A percentile compares a stretch with the other conserved stretches of the same genome.
Conservation (phyloP, 2,797 vertebrate species). For the Phataginus tetradactyla region DNA sequence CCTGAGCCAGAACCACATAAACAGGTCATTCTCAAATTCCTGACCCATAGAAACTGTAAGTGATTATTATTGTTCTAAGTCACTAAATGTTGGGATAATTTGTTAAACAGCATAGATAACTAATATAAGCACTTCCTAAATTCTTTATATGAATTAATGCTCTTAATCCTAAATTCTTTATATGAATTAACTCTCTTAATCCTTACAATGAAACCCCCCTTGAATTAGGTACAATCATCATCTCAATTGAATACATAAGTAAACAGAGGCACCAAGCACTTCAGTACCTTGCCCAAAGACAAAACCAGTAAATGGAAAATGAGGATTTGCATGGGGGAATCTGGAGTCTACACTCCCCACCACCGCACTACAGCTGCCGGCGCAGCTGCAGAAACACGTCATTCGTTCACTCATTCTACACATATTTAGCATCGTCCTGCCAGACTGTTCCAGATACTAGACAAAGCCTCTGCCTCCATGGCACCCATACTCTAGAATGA, state of each 20-base stretch:
- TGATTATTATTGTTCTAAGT: not conserved
- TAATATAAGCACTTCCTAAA: not conserved
- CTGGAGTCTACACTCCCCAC: not conserved
- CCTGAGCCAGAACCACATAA: not conserved
- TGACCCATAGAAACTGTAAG: not conserved
- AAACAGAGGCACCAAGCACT: not conserved
- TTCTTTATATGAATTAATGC: not conserved
- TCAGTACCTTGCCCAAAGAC: not conserved
- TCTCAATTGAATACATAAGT: not conserved
- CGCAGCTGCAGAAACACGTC: not conserved
- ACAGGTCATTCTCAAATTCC: not conserved
- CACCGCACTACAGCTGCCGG: not conserved
- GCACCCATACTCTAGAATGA: not conserved
- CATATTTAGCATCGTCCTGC: not conserved
- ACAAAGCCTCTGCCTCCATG: not conserved
- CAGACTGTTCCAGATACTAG: not conserved
- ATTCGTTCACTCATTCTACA: not conserved
- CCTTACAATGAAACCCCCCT: not conserved
- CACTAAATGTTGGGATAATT: not conserved
- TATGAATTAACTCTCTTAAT: not conserved
- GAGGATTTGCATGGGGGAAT: not conserved
- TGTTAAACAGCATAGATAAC: not conserved
- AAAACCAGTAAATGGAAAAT: not conserved
- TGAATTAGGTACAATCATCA: not conserved
- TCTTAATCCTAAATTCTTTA: not conserved